Base-by-base conservation (phyloP, 1,140 invertebrate genomes). In the Pogonomyrmex californicus region DNA sequence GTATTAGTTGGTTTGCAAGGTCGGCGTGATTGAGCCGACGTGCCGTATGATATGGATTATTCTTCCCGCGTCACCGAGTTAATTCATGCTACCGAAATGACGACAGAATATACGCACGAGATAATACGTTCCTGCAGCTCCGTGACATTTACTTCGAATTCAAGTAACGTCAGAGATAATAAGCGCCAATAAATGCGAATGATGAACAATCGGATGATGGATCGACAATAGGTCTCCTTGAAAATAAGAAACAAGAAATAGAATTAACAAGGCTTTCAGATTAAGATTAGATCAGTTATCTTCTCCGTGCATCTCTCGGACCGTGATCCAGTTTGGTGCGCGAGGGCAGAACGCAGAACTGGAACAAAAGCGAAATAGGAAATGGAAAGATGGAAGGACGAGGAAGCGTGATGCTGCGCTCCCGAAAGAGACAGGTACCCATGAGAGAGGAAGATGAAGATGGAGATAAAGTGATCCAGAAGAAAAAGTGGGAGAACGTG, bases 1-100 rank as follows among this genome's bases (percentile, higher is more conserved):
- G 88, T 89, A 75, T 75, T 85, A 92, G 90, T 88, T 85, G 58
- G 82, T 87, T 90, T 56, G 79, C 92, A 93, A 93, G 93, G 93
- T 93, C 93, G 89, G 68, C 70, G 82, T 92, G 87, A 93, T 93
- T 93, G 82, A 91, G 88, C 86, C 85, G 63, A 58, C 56, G 83
- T 87, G 87, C 87, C 86, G 85, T 82, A 88, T 66, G 92, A 89
- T 88, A 90, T 82, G 88, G 86, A 92, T 92, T 93, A 87, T 86
- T 91, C 86, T 91, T 90, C 91, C 78, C 85, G 83, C 83, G 88
- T 63, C 85, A 87, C 90, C 92, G 54, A 47, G 87, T 83, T 91
- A 91, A 91, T 90, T 89, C 76, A 86, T 90, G 71, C 66, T 54
- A 68, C 66, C 70, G 30, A 81, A 79, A 51, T 79, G 68, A 82